phyloP scores from a whole-genome alignment of 2,888 invertebrate species.

The Eilema caniola region DNA sequence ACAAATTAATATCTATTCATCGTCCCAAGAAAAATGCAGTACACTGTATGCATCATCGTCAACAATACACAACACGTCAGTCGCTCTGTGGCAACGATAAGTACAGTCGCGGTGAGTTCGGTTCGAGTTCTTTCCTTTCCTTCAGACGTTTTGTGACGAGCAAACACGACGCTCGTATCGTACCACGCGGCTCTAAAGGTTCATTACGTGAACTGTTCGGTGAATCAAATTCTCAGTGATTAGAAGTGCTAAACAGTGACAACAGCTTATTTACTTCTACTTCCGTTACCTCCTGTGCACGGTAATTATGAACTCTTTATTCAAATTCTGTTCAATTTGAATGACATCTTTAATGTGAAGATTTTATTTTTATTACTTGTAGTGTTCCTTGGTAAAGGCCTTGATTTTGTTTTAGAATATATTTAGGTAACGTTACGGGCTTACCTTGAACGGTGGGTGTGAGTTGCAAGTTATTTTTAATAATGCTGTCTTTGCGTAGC shows the following conservation, averaged over 20 bases:
- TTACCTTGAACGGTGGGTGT: conserved; percentile 80
- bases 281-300: conserved; percentile 30
- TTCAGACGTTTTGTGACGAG: conserved; percentile 55
- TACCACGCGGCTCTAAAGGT: conserved; percentile 29
- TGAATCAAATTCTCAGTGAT: conserved; percentile 43
- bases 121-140: conserved; percentile 24
- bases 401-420: conserved; percentile 79
- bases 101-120: conserved; percentile 26
- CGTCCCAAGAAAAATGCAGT: conserved; percentile 21
- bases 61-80: conserved; percentile 48
- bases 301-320: conserved; percentile 40
- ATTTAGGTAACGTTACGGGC: conserved; percentile 79
- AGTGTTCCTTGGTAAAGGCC: conserved; percentile 59
- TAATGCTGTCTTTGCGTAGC: conserved; percentile 65
- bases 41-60: conserved; percentile 50
- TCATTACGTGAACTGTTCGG: conserved; percentile 37
- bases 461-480: conserved; percentile 80
- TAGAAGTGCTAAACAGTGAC: conserved; percentile 50
- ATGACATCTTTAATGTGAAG: conserved; percentile 19
- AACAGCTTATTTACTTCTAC: conserved; percentile 38
- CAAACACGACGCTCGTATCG: conserved; percentile 51
- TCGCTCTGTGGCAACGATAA: conserved; percentile 27
- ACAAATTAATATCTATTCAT: conserved; percentile 6
- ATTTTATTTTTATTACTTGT: conserved; percentile 35
- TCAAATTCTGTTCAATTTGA: conserved; percentile 22